Conservation (phyloP, 2,797 vertebrate genomes). For the Poecilia gillii region DNA sequence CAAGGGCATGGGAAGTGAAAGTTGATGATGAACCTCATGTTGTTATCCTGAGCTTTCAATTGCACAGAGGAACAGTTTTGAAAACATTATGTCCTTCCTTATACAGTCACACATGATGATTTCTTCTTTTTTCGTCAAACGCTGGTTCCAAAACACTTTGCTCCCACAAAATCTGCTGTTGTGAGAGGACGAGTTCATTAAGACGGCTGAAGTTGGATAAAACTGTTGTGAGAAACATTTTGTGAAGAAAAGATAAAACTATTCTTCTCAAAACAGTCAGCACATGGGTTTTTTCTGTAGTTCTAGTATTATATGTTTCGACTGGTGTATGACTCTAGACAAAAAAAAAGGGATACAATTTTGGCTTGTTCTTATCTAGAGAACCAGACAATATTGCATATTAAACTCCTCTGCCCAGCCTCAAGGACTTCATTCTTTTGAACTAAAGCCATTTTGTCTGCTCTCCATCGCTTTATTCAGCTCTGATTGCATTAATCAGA, state of each 20-base stretch:
- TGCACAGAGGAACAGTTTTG: constrained; percentile 1
- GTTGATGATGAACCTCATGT: constrained; percentile 25
- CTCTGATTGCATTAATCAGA: constrained; percentile 19
- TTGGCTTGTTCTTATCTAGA: constrained; percentile 5
- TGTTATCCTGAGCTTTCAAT: constrained; percentile 12
- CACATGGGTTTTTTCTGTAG: constrained; percentile 13
- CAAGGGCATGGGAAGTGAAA: constrained; percentile 59
- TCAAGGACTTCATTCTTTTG: constrained; percentile 18
- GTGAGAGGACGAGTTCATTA: constrained; percentile 15
- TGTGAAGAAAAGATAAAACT: constrained; percentile 22
- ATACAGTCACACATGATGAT: not conserved
- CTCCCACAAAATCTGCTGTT: constrained; percentile 22
- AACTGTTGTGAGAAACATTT: constrained; percentile 50
- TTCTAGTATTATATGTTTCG: constrained; percentile 30
- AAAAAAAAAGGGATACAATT: not conserved
- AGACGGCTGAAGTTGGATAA: not conserved
- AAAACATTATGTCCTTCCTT: constrained; percentile 10
- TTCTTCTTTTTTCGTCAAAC: not conserved
- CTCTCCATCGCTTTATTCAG: constrained; percentile 2
- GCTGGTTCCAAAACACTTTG: constrained; percentile 13
- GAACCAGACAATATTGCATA: constrained; percentile 30
- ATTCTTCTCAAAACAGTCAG: constrained; percentile 51
- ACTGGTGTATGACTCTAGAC: not conserved
- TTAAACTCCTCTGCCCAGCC: constrained; percentile 29
- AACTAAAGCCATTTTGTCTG: constrained; percentile 15